These are phyloP conservation scores for Stichopus horrens DNA, from an alignment of 53 echinoderm and acorn worm species.

Conservation along the genomic window DNA sequence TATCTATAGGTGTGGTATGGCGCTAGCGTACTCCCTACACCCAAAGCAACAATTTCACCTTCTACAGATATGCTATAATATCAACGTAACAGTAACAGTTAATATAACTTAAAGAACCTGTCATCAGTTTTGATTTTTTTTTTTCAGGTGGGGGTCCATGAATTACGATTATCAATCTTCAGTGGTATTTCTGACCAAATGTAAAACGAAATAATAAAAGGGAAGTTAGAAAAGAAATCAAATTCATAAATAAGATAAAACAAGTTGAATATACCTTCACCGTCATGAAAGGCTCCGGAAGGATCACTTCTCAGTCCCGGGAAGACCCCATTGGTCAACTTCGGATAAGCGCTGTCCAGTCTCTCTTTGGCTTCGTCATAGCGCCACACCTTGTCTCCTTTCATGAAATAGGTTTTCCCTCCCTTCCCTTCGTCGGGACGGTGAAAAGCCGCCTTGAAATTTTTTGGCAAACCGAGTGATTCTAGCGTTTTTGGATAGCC, in stretches of 20 bases:
- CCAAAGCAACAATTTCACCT: too few relatives aligned
- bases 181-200: too few relatives aligned
- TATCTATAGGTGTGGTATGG: too few relatives aligned
- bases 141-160: too few relatives aligned
- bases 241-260: neutral
- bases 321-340: constrained; percentile 41
- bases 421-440: constrained; percentile 35
- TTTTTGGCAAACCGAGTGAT: constrained; percentile 45
- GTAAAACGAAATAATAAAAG: neutral
- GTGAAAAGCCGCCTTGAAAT: constrained; percentile 50
- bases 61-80: too few relatives aligned
- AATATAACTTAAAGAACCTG: too few relatives aligned
- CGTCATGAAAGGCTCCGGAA: constrained; percentile 49
- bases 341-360: constrained; percentile 50
- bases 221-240: neutral
- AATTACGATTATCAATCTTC: too few relatives aligned
- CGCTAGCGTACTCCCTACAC: too few relatives aligned
- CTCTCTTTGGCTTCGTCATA: constrained; percentile 42
- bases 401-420: constrained; percentile 56
- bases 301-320: constrained; percentile 48
- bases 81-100: too few relatives aligned
- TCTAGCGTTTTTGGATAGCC: constrained; percentile 23
- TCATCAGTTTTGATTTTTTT: too few relatives aligned
- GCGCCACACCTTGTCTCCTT: constrained; percentile 47
- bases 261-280: constrained; percentile 26